Evolutionary conservation across 2,888 invertebrate species (phyloP), one percentile per base, ranked within the genome.

Genomic region (Agonopterix heracliana): DNA sequence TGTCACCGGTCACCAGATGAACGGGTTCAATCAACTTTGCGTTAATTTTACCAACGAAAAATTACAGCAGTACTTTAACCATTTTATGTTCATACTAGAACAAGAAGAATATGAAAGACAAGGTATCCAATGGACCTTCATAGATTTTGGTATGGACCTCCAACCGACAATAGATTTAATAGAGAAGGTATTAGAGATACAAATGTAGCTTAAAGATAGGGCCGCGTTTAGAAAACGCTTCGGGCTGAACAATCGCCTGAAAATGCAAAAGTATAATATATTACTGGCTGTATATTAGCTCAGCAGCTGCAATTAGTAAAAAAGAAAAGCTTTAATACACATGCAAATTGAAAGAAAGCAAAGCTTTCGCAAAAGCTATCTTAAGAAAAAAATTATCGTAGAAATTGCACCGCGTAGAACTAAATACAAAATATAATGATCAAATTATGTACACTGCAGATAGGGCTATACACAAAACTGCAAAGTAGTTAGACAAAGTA

Each of bases 41-140:
- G 96, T 97, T 92, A 97, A 97, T 91, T 97, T 96, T 91, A 96
- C 96, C 74, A 97, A 97, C 86, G 97, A 97, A 90, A 95, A 96
- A 87, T 92, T 97, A 68, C 97, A 97, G 89, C 97, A 97, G 81
- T 97, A 95, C 91, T 97, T 97, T 93, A 97, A 97, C 89, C 96
- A 97, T 84, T 93, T 96, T 91, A 97, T 97, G 97, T 97, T 97
- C 90, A 93, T 97, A 66, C 90, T 97, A 87, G 97, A 97, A 90
- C 97, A 97, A 91, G 97, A 97, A 83, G 96, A 97, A 78, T 97
- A 97, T 90, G 95, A 96, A 88, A 91, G 94, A 70, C 96, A 97
- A 90, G 95, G 95, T 71, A 95, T 97, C 79, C 90, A 91, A 68
- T 97, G 97, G 97, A 93, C 91, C 66, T 97, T 97, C 87, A 97